Evolutionary conservation across 2,113 vertebrate species (phyloP), one percentile per base, ranked within the genome.

Genomic region (Phrynosoma blainvillii): DNA sequence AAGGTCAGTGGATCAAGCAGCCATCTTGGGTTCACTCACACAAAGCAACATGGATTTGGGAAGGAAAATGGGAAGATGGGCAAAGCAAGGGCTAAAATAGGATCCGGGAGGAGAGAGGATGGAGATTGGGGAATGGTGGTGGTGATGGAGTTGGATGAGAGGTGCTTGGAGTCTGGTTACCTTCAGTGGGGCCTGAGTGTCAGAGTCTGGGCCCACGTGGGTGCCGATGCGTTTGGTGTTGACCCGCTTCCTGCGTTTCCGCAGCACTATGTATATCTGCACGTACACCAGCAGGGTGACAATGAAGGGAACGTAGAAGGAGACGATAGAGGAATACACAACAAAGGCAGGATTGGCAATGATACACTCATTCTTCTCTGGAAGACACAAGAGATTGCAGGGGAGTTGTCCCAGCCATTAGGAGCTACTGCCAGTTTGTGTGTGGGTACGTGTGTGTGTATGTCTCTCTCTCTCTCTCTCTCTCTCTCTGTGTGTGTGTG

Each of bases 281-380:
- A 98, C 96, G 3, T 98, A 98, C 76, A 98, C 97, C 92, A 98
- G 95, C 95, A 98, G 96, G 0, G 97, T 98, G 74, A 98, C 97
- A 1, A 98, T 97, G 95, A 98, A 98, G 93, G 97, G 97, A 30
- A 96, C 97, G n/a, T 98, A 98, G 97, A 98, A 98, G 86, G 97
- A 98, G 83, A 97, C 97, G 14, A 98, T 94, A 71, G 97, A 98
- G 79, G 97, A 98, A 94, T 98, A 98, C 93, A 98, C 97, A 70
- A 98, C 97, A 40, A 98, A 98, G 91, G 97, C 97, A 0, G 97
- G 97, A 54, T 98, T 97, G 96, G 94, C 97, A 7, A 98, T 98
- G 95, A 97, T 94, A 94, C 97, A 98, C 89, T 97, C 97, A 0
- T 96, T 97, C 90, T 97, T 95, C 1, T 96, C 97, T 98, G 94